Evolutionary conservation across 2,797 vertebrate genomes (phyloP), one percentile per base, ranked within the genome.

Genomic region (Threskiornis aethiopicus): DNA sequence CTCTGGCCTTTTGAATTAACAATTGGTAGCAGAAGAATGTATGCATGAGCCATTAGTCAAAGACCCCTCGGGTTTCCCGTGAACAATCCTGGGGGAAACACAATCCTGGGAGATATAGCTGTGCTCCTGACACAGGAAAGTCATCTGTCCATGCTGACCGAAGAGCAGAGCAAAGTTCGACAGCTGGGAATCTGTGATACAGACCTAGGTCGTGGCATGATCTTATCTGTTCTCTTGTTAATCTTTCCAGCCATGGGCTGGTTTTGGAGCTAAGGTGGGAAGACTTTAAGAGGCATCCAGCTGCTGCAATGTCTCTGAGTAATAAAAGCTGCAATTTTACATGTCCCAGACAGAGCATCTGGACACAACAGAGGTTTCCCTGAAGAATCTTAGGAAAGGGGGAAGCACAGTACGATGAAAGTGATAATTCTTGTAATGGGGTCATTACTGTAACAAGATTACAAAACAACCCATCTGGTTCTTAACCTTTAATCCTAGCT

Each of bases 371-470:
- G 78, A 92, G 37, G n/a, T 71, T 81, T 18, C 64, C 54, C 24
- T 81, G 80, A 72, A 88, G 85, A 84, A 88, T 44, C 42, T 78
- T 41, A 44, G 54, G 61, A 58, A 54, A 89, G 65, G 42, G 89
- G 58, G 88, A 84, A 82, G 62, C 46, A 18, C 35, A 29, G 76
- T 10, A 49, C 0, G 2, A 59, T 5, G 24, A 29, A 10, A 77
- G 18, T 7, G 42, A 64, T 69, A 44, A 51, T 84, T 76, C 62
- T 64, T 67, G 80, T 31, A 25, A 55, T 17, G 21, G 37, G 28
- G 29, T 31, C 88, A 75, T 96, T 92, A 58, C 86, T 59, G 84
- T 62, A 93, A 84, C 1, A n/a, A 62, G 77, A 87, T 95, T 96
- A 87, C 93, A 82, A 89, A 88, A 95, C 62, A 54, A 4, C 7